A percentile compares a stretch with the other conserved stretches of the same genome.
Evolutionary conservation across 2,797 vertebrate species (phyloP).

Genomic region (Luscinia luscinia): DNA sequence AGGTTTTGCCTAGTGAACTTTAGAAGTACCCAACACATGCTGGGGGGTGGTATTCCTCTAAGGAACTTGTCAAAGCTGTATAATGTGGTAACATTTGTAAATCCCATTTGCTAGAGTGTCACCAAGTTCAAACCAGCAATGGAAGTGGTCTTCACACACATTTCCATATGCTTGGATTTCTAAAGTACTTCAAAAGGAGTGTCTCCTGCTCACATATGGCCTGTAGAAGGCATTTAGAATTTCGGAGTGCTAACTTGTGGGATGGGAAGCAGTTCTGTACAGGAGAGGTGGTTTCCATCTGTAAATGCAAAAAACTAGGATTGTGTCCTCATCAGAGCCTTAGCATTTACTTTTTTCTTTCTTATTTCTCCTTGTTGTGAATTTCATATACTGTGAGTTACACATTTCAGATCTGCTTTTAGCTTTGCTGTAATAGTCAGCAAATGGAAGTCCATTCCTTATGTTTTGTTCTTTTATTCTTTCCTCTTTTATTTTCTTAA

Average conservation of each 20-base stretch:
- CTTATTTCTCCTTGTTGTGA: background rate
- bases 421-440: background rate
- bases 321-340: background rate
- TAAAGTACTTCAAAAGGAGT: background rate
- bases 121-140: background rate
- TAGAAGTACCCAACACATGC: background rate
- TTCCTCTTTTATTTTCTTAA: background rate
- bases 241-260: background rate
- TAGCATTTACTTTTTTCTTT: background rate
- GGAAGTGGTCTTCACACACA: background rate
- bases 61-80: background rate
- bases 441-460: background rate
- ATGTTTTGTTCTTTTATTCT: background rate
- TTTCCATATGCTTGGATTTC: background rate
- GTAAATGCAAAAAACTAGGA: background rate
- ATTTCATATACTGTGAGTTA: background rate
- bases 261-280: background rate
- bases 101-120: background rate
- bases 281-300: background rate
- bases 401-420: background rate
- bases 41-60: background rate
- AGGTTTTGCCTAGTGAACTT: background rate
- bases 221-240: background rate
- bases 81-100: conserved; percentile 20
- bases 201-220: background rate